Conservation (phyloP, 2,113 vertebrate genomes). For the Tupaia chinensis region DNA sequence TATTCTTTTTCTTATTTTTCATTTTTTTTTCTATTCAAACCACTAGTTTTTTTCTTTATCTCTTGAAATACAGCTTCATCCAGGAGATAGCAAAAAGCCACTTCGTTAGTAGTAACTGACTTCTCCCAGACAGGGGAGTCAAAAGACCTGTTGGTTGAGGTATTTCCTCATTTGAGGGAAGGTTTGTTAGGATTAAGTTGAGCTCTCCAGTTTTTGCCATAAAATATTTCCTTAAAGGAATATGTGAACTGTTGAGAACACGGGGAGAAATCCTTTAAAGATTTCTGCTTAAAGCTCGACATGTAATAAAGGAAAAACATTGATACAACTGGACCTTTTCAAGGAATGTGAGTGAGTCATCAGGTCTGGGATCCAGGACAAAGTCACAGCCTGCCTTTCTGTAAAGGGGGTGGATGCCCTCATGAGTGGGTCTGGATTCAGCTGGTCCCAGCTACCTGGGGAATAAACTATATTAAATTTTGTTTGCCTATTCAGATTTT, state of each 20-base stretch:
- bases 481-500: conserved; percentile 56
- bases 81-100: not conserved
- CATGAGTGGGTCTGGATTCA: not conserved
- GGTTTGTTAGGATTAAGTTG: not conserved
- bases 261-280: not conserved
- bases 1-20: not conserved
- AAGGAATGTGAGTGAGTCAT: not conserved
- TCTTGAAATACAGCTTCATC: conserved; percentile 24
- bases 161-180: not conserved
- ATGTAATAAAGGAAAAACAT: not conserved
- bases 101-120: not conserved
- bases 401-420: not conserved
- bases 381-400: not conserved
- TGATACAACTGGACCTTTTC: not conserved
- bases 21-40: not conserved
- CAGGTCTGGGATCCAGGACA: not conserved
- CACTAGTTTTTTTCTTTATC: not conserved
- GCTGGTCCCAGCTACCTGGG: not conserved
- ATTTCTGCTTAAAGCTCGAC: conserved; percentile 13
- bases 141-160: not conserved
- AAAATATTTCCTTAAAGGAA: not conserved
- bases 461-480: conserved; percentile 54
- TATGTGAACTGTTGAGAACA: not conserved
- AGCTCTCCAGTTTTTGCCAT: not conserved
- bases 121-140: not conserved